These are phyloP conservation scores for Conomelus anceps DNA, from an alignment of 2,888 invertebrate species.

Conservation along the genomic window DNA sequence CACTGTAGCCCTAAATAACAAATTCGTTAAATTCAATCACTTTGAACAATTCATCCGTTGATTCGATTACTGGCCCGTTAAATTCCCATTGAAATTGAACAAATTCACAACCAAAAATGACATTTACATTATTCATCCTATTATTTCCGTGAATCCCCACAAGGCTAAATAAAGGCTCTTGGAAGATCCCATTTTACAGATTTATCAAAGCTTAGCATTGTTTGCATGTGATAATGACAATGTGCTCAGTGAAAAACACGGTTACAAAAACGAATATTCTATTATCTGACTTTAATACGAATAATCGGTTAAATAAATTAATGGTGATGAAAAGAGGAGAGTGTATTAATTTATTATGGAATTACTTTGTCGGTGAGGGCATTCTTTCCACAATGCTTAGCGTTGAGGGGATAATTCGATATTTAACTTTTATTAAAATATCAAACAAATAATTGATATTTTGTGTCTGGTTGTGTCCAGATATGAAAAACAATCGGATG, in stretches of 20 bases:
- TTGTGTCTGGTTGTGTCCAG: not conserved
- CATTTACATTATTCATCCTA: not conserved
- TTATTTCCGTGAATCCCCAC: too few species aligned
- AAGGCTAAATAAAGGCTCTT: not conserved
- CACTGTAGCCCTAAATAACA: too few species aligned
- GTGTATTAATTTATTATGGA: not conserved
- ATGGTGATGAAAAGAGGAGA: not conserved
- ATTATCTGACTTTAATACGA: not conserved
- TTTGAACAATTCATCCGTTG: too few species aligned
- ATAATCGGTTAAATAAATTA: not conserved
- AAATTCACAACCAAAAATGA: not conserved
- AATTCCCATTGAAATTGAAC: too few species aligned
- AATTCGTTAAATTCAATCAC: too few species aligned
- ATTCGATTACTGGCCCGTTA: too few species aligned
- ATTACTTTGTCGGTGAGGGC: not conserved
- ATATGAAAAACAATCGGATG: not conserved
- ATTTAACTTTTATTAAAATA: not conserved
- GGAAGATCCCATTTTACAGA: not conserved
- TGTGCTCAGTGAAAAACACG: not conserved
- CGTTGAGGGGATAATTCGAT: not conserved
- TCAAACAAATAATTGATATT: not conserved
- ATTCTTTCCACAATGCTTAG: not conserved
- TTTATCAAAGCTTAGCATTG: not conserved
- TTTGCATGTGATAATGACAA: not conserved
- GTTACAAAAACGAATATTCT: not conserved